Evolutionary conservation across 2,888 invertebrate genomes (phyloP), one percentile per base, ranked within the genome.

Genomic region (Acronicta leporina): DNA sequence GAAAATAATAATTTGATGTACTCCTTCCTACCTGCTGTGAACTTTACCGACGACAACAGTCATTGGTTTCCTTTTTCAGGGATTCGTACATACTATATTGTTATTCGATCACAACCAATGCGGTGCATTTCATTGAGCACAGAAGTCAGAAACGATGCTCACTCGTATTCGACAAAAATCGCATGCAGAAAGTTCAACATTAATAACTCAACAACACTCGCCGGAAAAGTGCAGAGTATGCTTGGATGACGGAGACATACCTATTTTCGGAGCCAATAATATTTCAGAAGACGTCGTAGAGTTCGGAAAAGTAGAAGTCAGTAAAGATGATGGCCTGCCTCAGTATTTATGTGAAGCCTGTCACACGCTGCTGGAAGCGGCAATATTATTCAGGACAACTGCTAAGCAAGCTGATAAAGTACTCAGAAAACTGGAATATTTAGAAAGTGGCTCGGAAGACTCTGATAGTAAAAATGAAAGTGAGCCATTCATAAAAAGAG

Each of bases 331-430:
- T 55, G 60, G 68, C 14, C 56, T 70, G 2, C 83, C 83, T 0
- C 76, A 82, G 47, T 67, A 71, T 53, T 20, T 83, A 40, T 83
- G 83, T 47, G 58, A 64, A 14, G 25, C 42, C 13, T 84, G 82
- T 38, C 41, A 51, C 44, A 50, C 60, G 2, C 43, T 79, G 15
- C 60, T 83, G 2, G 59, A 71, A 53, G 58, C 72, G 1, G 82
- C 80, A 13, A 68, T 78, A 5, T 13, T 68, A n/a, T 82, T 84
- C 44, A 68, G 81, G 38, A 59, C 66, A 38, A 73, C 62, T 0
- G 82, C 80, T 5, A 60, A 71, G 52, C 65, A 57, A 46, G 61
- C 81, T 14, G 68, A 79, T 1, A 27, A 68, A 25, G 42, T 64
- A 8, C 65, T 79, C 5, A 64, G 30, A 16, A 55, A 35, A 11